Percentiles rank a stretch among this genome's conserved stretches.
Evolutionary conservation across 1,140 invertebrate species (phyloP).

Genomic region (Leptopilina boulardi): DNA sequence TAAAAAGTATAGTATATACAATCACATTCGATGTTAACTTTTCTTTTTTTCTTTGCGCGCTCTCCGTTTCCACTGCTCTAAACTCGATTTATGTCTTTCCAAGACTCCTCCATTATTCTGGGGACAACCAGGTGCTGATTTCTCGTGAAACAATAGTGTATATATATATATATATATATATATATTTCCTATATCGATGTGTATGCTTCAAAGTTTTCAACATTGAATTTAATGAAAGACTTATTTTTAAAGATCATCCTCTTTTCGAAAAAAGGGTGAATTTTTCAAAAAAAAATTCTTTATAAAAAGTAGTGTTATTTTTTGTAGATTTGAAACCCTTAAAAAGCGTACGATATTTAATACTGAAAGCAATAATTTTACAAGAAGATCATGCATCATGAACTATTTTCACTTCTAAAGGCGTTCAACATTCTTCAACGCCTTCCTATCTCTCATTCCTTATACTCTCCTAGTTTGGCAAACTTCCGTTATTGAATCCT

Average conservation of each 20-base stretch:
- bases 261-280: too few species aligned
- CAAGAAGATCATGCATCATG: conserved; percentile 9
- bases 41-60: conserved; percentile 2
- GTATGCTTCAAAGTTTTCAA: too few species aligned
- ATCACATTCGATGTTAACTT: conserved; percentile 13
- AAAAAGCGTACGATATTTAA: background rate
- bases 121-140: conserved; percentile 25
- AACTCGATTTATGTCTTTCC: conserved; percentile 26
- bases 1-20: background rate
- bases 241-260: too few species aligned
- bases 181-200: too few species aligned
- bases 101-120: conserved; percentile 21
- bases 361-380: conserved; percentile 20
- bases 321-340: too few species aligned
- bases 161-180: too few species aligned
- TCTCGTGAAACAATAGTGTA: background rate
- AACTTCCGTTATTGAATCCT: conserved; percentile 31
- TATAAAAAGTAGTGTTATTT: too few species aligned
- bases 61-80: background rate
- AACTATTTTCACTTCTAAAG: conserved; percentile 17
- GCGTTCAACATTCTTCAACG: conserved; percentile 18
- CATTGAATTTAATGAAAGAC: too few species aligned
- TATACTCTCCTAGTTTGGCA: background rate
- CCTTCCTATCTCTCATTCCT: background rate
- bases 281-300: too few species aligned